These are phyloP conservation scores for Anolis carolinensis DNA, from an alignment of 2,113 vertebrate species.

Conservation along the genomic window DNA sequence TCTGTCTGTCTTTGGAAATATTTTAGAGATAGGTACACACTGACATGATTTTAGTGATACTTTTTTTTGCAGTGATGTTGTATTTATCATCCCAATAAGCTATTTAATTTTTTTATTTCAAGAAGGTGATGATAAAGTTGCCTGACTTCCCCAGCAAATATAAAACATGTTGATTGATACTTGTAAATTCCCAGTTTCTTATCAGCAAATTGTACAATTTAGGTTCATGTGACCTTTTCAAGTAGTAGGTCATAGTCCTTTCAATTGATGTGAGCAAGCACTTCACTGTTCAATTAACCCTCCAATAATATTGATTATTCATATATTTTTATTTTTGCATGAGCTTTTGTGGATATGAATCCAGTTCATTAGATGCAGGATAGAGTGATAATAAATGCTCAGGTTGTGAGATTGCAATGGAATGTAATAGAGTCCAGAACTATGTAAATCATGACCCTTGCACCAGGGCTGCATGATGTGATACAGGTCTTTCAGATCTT, in stretches of 20 bases:
- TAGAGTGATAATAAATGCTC: too few relatives aligned
- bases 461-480: too few relatives aligned
- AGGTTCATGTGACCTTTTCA: neutral
- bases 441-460: too few relatives aligned
- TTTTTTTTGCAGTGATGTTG: neutral
- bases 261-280: neutral
- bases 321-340: too few relatives aligned
- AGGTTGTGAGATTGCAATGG: too few relatives aligned
- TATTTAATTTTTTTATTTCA: neutral
- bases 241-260: neutral
- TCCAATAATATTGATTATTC: neutral
- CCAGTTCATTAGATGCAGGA: too few relatives aligned
- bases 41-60: neutral
- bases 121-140: neutral
- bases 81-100: neutral
- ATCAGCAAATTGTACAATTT: neutral
- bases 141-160: neutral
- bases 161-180: neutral
- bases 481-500: too few relatives aligned
- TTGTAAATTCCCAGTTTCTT: neutral
- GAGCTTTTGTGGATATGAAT: too few relatives aligned
- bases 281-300: neutral
- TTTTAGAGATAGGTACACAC: neutral
- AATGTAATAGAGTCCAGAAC: too few relatives aligned
- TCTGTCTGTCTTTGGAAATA: neutral